Percentiles rank a stretch among this genome's conserved stretches.
These are phyloP conservation scores for Tachuris rubrigastra DNA, from an alignment of 2,113 vertebrate genomes.

Conservation along the genomic window DNA sequence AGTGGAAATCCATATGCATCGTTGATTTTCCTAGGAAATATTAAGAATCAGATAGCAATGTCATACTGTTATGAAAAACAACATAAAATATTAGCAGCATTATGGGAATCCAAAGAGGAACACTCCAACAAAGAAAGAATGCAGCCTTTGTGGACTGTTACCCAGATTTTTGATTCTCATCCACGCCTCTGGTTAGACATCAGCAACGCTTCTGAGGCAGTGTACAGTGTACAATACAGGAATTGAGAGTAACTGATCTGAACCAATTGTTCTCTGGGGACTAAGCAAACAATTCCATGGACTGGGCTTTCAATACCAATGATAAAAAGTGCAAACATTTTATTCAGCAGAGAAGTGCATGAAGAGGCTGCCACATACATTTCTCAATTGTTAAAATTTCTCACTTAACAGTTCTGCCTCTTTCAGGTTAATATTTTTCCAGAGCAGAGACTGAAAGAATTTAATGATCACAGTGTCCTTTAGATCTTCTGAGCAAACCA, in stretches of 20 bases:
- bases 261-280: constrained; percentile 33
- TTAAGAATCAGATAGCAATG: neutral
- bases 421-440: constrained; percentile 51
- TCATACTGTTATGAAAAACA: neutral
- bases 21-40: neutral
- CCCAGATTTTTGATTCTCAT: neutral
- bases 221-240: neutral
- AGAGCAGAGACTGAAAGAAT: constrained; percentile 42
- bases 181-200: neutral
- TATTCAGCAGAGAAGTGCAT: constrained; percentile 30
- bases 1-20: neutral
- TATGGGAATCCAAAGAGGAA: neutral
- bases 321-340: constrained; percentile 66
- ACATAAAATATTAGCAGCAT: neutral
- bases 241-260: neutral
- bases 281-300: constrained; percentile 9
- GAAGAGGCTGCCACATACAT: constrained; percentile 52
- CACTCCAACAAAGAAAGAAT: neutral
- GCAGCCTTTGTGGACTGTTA: neutral
- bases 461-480: constrained; percentile 27
- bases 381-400: constrained; percentile 41
- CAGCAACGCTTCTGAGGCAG: neutral
- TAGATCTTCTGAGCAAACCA: constrained; percentile 44
- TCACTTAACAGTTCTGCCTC: constrained; percentile 29
- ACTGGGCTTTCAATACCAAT: constrained; percentile 13